Evolutionary conservation across 1,140 invertebrate species (phyloP).

Genomic region (Armadillidium nasatum): DNA sequence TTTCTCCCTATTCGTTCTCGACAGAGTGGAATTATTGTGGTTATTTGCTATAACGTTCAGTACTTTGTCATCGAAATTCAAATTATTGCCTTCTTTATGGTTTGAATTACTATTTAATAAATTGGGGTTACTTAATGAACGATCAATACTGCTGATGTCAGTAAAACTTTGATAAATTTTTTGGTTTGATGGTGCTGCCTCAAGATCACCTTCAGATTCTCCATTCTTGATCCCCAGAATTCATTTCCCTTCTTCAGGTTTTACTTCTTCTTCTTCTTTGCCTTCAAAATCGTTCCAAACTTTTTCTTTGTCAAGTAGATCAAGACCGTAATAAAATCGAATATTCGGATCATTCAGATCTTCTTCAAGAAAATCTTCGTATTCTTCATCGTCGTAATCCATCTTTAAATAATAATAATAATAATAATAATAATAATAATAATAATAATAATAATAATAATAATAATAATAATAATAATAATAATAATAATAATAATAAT

Average conservation of each 20-base stretch:
- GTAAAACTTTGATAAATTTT: not conserved
- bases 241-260: too few species aligned
- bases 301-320: not conserved
- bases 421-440: not conserved
- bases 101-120: not conserved
- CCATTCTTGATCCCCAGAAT: too few species aligned
- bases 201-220: too few species aligned
- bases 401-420: not conserved
- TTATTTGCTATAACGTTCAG: not conserved
- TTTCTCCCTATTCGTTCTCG: not conserved
- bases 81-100: not conserved
- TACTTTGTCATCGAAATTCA: too few species aligned
- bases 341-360: not conserved
- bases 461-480: too few species aligned
- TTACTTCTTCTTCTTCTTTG: too few species aligned
- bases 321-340: not conserved
- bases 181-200: not conserved
- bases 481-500: too few species aligned
- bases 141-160: not conserved
- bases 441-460: too few species aligned
- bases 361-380: not conserved
- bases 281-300: not conserved
- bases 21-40: not conserved
- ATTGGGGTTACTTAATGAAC: not conserved
- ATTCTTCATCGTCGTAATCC: not conserved